These are phyloP conservation scores for Microplitis mediator DNA, from an alignment of 1,140 invertebrate genomes.

Conservation along the genomic window DNA sequence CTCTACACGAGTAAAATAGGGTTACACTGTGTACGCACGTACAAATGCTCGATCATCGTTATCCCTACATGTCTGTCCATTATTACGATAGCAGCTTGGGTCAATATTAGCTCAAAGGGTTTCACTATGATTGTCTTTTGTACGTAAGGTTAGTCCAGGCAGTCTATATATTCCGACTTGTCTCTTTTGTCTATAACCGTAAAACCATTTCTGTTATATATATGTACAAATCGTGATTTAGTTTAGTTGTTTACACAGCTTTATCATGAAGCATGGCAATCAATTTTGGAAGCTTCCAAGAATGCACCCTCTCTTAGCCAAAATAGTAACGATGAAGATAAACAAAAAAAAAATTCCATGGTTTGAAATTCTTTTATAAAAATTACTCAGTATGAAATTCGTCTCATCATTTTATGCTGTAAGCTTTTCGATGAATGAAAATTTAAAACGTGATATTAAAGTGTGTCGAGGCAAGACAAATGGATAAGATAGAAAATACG, in stretches of 20 bases:
- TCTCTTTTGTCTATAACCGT: neutral
- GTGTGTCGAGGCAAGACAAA: neutral
- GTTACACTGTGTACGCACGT: slow-evolving; percentile 16
- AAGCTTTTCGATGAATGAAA: slow-evolving; percentile 11
- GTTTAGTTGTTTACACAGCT: slow-evolving; percentile 16
- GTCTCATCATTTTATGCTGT: neutral
- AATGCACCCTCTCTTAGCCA: slow-evolving; percentile 7
- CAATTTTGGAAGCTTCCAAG: neutral
- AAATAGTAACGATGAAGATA: neutral
- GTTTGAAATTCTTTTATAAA: neutral
- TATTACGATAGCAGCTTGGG: slow-evolving; percentile 36
- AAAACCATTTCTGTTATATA: neutral
- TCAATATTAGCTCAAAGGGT: slow-evolving; percentile 40
- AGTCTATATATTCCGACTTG: neutral
- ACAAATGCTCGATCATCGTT: slow-evolving; percentile 24
- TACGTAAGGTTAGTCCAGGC: slow-evolving; percentile 23
- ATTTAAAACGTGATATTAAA: neutral
- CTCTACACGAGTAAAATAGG: neutral
- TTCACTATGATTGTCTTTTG: slow-evolving; percentile 36
- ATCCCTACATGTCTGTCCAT: slow-evolving; percentile 29
- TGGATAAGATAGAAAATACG: slow-evolving; percentile 5
- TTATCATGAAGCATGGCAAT: neutral
- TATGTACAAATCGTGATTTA: neutral
- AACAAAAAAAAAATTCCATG: neutral
- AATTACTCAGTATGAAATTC: slow-evolving; percentile 2